phyloP scores from a whole-genome alignment of 2,888 invertebrate species.

The Mechanitis mazaeus region DNA sequence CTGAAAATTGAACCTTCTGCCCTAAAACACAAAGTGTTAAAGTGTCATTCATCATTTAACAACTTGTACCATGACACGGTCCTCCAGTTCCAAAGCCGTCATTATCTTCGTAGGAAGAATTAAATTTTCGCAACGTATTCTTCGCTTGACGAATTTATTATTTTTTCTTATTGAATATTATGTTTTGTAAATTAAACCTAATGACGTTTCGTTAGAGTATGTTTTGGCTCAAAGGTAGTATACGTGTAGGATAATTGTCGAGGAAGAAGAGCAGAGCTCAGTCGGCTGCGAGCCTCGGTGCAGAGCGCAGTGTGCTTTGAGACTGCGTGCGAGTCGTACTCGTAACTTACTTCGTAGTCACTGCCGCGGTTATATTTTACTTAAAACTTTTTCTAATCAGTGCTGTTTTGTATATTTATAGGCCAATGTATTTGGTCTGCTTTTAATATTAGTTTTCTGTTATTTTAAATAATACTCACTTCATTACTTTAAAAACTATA shows the following conservation, averaged over 20 bases:
- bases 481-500: no score
- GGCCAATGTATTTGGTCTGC: no score
- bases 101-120: slow-evolving; percentile 69
- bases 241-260: slow-evolving; percentile 45
- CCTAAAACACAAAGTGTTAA: slow-evolving; percentile 50
- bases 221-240: slow-evolving; percentile 35
- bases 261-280: slow-evolving; percentile 55
- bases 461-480: no score
- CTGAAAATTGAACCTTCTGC: slow-evolving; percentile 64
- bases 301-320: slow-evolving; percentile 44
- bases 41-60: slow-evolving; percentile 46
- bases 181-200: slow-evolving; percentile 38
- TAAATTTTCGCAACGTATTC: slow-evolving; percentile 63
- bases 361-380: slow-evolving; percentile 21
- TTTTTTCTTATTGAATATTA: slow-evolving; percentile 21
- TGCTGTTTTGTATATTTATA: slow-evolving; percentile 8
- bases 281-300: slow-evolving; percentile 63
- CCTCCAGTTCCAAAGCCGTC: slow-evolving; percentile 68
- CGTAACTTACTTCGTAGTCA: slow-evolving; percentile 64
- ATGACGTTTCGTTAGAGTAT: slow-evolving; percentile 35
- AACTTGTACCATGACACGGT: slow-evolving; percentile 57
- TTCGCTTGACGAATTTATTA: slow-evolving; percentile 48
- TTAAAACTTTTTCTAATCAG: slow-evolving; percentile 21
- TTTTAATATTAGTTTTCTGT: no score
- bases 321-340: slow-evolving; percentile 35